phyloP scores from a whole-genome alignment of 2,113 vertebrate species.

The Heptranchias perlo region DNA sequence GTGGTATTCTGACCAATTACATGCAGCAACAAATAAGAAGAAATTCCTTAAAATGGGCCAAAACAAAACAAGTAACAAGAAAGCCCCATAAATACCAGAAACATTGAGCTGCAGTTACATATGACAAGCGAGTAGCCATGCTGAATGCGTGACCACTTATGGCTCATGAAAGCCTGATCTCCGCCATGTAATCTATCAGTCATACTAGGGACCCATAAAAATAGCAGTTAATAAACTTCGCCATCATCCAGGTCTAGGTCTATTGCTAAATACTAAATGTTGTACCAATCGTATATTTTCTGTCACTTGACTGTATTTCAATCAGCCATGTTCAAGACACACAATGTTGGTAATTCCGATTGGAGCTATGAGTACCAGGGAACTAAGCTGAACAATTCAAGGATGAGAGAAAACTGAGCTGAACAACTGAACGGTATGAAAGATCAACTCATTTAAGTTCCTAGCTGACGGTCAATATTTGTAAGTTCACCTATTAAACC shows the following conservation, averaged over 20 bases:
- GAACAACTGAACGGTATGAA: not conserved
- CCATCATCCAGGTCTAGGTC: not conserved
- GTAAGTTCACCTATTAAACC: not conserved
- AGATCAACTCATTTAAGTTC: not conserved
- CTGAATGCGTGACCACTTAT: not conserved
- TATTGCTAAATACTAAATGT: not conserved
- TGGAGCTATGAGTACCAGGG: not conserved
- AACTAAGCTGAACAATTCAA: not conserved
- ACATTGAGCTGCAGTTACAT: not conserved
- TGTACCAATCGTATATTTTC: too few species aligned
- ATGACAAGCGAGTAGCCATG: not conserved
- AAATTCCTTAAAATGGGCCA: not conserved
- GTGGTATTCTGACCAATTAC: not conserved
- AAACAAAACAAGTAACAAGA: not conserved
- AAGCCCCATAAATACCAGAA: not conserved
- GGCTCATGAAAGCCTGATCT: not conserved
- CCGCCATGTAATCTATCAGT: not conserved
- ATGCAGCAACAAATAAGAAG: not conserved
- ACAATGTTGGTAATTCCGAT: not conserved
- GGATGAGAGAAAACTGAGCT: not conserved
- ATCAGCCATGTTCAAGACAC: not conserved
- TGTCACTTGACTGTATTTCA: not conserved
- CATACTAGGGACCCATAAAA: not conserved
- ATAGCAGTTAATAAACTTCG: not conserved
- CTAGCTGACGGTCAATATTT: not conserved